phyloP scores from a whole-genome alignment of 2,113 vertebrate genomes.

The Fulica atra region DNA sequence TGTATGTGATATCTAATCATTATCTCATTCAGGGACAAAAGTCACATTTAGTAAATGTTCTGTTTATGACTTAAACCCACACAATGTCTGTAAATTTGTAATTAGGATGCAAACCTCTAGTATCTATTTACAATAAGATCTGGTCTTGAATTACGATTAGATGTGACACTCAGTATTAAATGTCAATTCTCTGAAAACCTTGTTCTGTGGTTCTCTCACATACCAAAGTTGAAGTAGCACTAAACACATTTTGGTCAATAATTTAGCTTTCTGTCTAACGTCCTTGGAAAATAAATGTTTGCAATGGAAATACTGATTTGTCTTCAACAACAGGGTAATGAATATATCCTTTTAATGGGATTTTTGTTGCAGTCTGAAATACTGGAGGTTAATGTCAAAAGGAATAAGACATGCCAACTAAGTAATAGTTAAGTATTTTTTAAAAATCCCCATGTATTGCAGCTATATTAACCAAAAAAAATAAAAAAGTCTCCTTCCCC shows the following conservation, averaged over 20 bases:
- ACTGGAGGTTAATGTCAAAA: constrained; percentile 7
- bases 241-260: constrained; percentile 40
- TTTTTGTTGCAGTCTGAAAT: constrained; percentile 14
- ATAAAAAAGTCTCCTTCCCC: not conserved
- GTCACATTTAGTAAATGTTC: constrained; percentile 55
- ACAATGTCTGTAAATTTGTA: constrained; percentile 57
- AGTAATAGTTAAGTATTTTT: not conserved
- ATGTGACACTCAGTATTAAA: constrained; percentile 40
- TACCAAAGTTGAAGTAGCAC: constrained; percentile 22
- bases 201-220: constrained; percentile 45
- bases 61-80: constrained; percentile 43
- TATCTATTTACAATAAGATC: constrained; percentile 53
- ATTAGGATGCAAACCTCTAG: constrained; percentile 54
- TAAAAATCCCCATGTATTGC: not conserved
- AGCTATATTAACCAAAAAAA: not conserved
- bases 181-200: constrained; percentile 35
- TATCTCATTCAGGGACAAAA: constrained; percentile 39
- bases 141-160: constrained; percentile 38
- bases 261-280: constrained; percentile 30
- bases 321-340: constrained; percentile 6
- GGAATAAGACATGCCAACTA: not conserved
- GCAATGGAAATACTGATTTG: constrained; percentile 14
- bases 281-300: constrained; percentile 28
- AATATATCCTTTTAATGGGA: not conserved
- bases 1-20: constrained; percentile 1